Evolutionary conservation across 37 sponge, comb jelly and placozoan species (phyloP).

Genomic region (Amphimedon queenslandica): DNA sequence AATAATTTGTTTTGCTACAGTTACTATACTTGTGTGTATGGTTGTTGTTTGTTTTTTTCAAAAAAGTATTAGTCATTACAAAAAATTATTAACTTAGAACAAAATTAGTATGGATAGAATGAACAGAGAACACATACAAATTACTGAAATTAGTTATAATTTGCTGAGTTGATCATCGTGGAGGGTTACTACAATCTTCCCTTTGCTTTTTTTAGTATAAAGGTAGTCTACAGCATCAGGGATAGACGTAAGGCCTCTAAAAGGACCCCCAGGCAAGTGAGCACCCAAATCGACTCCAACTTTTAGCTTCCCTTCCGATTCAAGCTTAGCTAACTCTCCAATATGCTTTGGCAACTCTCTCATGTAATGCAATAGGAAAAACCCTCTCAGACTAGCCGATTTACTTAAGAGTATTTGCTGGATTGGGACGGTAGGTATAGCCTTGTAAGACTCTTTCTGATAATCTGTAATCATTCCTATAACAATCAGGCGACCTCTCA

Average conservation of each 20-base stretch:
- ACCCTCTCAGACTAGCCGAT: constrained; percentile 77
- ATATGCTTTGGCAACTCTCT: constrained; percentile 27
- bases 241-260: constrained; percentile 53
- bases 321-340: constrained; percentile 28
- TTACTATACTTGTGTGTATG: background rate
- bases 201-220: constrained; percentile 47
- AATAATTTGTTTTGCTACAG: background rate
- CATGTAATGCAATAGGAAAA: constrained; percentile 30
- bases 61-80: background rate
- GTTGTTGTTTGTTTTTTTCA: background rate
- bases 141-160: no score
- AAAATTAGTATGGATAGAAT: no score
- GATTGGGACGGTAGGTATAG: constrained; percentile 25
- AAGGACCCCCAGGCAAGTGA: constrained; percentile 3
- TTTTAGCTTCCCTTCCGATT: constrained; percentile 35
- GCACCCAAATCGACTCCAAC: constrained; percentile 48
- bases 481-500: constrained; percentile 53
- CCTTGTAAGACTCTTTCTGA: constrained; percentile 2
- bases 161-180: background rate
- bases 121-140: no score
- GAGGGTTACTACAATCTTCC: constrained; percentile 71
- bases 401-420: constrained; percentile 46
- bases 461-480: constrained; percentile 70
- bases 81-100: no score
- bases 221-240: constrained; percentile 74